Percentiles rank a stretch among this genome's conserved stretches.
These are phyloP conservation scores for Drosophila cardini DNA, from an alignment of 1,140 invertebrate genomes.

Conservation along the genomic window DNA sequence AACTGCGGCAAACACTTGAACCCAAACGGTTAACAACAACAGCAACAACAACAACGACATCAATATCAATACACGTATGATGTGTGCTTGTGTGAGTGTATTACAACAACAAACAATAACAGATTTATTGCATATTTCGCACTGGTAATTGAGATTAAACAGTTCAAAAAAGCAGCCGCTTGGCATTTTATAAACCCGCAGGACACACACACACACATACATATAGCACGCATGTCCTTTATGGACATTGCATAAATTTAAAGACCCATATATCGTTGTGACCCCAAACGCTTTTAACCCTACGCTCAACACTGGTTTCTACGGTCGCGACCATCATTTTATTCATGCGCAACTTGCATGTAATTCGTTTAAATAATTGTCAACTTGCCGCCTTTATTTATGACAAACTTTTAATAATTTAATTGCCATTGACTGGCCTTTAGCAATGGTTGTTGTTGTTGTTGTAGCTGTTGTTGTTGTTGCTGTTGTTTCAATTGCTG, in stretches of 20 bases:
- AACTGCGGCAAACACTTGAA: constrained; percentile 75
- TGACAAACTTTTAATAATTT: constrained; percentile 81
- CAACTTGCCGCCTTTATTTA: constrained; percentile 76
- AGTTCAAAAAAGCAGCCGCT: constrained; percentile 77
- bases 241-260: constrained; percentile 71
- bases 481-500: constrained; percentile 71
- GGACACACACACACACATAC: constrained; percentile 11
- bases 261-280: constrained; percentile 66
- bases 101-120: constrained; percentile 73
- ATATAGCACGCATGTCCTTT: constrained; percentile 39
- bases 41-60: constrained; percentile 34
- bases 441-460: constrained; percentile 31
- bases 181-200: constrained; percentile 65
- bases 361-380: constrained; percentile 82
- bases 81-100: constrained; percentile 21
- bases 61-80: constrained; percentile 3
- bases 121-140: constrained; percentile 80
- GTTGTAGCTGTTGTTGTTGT: constrained; percentile 21
- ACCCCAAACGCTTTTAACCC: constrained; percentile 25
- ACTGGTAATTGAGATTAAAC: constrained; percentile 82
- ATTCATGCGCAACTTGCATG: constrained; percentile 35
- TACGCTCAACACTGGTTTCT: constrained; percentile 37
- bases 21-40: constrained; percentile 65
- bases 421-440: constrained; percentile 50
- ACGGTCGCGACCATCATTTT: constrained; percentile 1